phyloP scores from a whole-genome alignment of 2,797 vertebrate species.

The Dromococcyx pavoninus region DNA sequence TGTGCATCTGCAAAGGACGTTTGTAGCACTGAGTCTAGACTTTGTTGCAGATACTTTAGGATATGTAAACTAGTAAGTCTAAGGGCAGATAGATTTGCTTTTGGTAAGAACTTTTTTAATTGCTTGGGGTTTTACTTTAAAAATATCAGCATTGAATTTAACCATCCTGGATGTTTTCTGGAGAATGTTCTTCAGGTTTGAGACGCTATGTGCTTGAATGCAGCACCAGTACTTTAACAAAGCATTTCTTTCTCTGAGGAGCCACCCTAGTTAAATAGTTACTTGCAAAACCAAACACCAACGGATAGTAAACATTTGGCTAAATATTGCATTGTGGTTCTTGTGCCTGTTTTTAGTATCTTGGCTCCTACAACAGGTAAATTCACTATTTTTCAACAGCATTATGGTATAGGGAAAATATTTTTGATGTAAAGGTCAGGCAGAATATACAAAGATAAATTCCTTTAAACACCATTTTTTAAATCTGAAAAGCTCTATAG shows the following conservation, averaged over 20 bases:
- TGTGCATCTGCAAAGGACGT: background rate
- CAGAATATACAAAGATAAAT: background rate
- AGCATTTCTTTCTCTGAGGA: background rate
- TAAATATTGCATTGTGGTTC: background rate
- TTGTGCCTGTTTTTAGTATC: background rate
- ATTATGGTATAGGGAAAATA: background rate
- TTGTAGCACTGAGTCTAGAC: background rate
- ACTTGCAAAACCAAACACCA: constrained; percentile 42
- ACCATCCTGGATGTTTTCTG: rapidly evolving
- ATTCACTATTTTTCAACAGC: background rate
- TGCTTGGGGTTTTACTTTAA: background rate
- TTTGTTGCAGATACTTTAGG: background rate
- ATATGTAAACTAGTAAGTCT: background rate
- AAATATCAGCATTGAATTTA: constrained; percentile 14
- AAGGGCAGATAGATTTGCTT: background rate
- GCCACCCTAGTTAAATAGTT: background rate
- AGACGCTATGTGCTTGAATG: background rate
- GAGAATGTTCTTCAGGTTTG: background rate
- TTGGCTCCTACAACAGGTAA: background rate
- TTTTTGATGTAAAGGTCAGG: background rate
- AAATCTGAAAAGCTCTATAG: background rate
- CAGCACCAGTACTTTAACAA: background rate
- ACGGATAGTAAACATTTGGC: background rate
- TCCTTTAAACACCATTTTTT: background rate
- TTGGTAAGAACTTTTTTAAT: background rate